Base-by-base conservation (phyloP, 2,888 invertebrate species). In the Quadriops clusia region DNA sequence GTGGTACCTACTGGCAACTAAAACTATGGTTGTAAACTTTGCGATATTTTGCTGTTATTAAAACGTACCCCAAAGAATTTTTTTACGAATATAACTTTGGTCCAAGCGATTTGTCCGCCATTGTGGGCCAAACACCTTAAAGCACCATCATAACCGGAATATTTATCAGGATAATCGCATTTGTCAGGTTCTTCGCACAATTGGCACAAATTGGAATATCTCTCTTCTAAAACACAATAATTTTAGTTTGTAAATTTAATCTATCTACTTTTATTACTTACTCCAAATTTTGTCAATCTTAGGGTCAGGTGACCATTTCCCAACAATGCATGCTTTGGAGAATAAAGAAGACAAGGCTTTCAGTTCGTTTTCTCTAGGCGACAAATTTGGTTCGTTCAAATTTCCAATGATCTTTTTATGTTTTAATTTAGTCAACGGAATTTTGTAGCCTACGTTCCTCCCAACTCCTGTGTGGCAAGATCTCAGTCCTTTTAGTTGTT, bases 381-480 rank as follows among this genome's bases (percentile, higher is more conserved):
- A 77, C 39, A 76, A 65, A 37, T 65, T 73, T 36, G 74, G 70
- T 49, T 80, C 77, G 44, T 77, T 77, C 50, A 77, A 64, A 37
- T 72, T 70, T 4, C 71, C 69, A 50, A 85, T 72, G 9, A 77
- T 60, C 12, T 74, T 64, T 48, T 74, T 67, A 38, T 80, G 76
- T 61, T 83, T 77, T 45, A 91, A 61, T 64, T 79, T 80, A 1
- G 81, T 79, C 7, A 81, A 61, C 1, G 81, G 81, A 32, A 81
- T 77, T 68, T 86, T 82, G 64, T 87, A 91, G 13, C 90, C 90
- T 5, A 87, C 87, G 49, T 87, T 87, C 39, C 85, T 73, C 31
- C 86, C 85, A 36, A 86, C 76, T 7, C 85, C 85, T 3, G 89
- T 85, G 53, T 89, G 87, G 47, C 90, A 91, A 1, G 87, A 85